Percentiles rank a stretch among this genome's conserved stretches.
phyloP scores from a whole-genome alignment of 2,888 invertebrate species.

The Plutella xylostella region DNA sequence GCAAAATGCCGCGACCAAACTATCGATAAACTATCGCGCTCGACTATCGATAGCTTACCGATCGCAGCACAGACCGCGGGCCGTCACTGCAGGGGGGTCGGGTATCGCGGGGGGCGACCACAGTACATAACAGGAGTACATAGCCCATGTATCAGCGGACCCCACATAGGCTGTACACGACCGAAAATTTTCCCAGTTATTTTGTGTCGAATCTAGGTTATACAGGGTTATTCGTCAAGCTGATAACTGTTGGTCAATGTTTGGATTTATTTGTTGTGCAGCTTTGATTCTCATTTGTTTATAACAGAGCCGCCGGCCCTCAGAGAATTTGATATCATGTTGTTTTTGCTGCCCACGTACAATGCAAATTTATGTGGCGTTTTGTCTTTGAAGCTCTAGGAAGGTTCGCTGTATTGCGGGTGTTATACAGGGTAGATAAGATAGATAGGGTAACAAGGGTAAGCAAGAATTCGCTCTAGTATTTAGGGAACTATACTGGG shows the following conservation, averaged over 20 bases:
- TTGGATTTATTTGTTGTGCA: too few relatives aligned
- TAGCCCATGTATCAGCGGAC: conserved; percentile 56
- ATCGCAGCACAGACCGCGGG: conserved; percentile 40
- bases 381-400: too few relatives aligned
- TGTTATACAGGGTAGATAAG: too few relatives aligned
- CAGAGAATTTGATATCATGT: too few relatives aligned
- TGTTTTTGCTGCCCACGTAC: too few relatives aligned
- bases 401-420: too few relatives aligned
- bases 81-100: conserved; percentile 47
- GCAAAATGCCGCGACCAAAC: conserved; percentile 24
- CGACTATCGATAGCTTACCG: conserved; percentile 20
- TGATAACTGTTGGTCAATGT: not conserved
- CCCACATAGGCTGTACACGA: conserved; percentile 41
- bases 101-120: conserved; percentile 29
- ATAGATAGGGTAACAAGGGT: too few relatives aligned
- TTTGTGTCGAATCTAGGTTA: conserved; percentile 68
- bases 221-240: conserved; percentile 42
- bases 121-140: conserved; percentile 45
- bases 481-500: too few relatives aligned
- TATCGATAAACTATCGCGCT: conserved; percentile 35
- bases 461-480: too few relatives aligned
- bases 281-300: too few relatives aligned
- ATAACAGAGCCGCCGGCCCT: too few relatives aligned
- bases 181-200: conserved; percentile 69
- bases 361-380: too few relatives aligned